phyloP scores from a whole-genome alignment of 35 echinoderm and acorn worm genomes.

The Apostichopus japonicus region DNA sequence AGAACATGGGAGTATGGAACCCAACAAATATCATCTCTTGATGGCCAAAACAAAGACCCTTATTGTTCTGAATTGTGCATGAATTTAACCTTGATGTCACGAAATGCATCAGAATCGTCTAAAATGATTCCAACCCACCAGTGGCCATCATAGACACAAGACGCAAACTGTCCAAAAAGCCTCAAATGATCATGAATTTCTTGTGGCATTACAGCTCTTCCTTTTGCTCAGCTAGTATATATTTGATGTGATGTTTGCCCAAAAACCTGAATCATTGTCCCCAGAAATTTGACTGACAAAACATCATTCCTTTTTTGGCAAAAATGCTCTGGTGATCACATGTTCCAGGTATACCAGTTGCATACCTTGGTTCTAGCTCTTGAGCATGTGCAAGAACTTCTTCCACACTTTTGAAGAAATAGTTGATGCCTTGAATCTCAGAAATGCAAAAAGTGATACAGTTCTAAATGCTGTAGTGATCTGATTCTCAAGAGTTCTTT shows the following conservation, averaged over 20 bases:
- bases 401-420: background rate
- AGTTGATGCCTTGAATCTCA: background rate
- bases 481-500: background rate
- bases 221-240: background rate
- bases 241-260: background rate
- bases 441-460: slow-evolving; percentile 2
- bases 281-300: no score
- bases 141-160: background rate
- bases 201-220: background rate
- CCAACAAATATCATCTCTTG: background rate
- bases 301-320: background rate
- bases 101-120: background rate
- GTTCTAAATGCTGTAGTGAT: background rate
- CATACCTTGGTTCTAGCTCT: background rate
- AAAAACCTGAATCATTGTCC: no score
- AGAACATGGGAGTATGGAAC: background rate
- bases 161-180: background rate
- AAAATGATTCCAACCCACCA: no score
- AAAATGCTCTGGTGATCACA: background rate
- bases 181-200: background rate
- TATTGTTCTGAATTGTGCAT: background rate
- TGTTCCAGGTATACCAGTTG: background rate
- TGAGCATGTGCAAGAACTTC: background rate
- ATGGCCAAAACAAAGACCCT: background rate
- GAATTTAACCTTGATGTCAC: background rate